Evolutionary conservation across 2,888 invertebrate species (phyloP), one percentile per base, ranked within the genome.

Genomic region (Ischnura elegans): DNA sequence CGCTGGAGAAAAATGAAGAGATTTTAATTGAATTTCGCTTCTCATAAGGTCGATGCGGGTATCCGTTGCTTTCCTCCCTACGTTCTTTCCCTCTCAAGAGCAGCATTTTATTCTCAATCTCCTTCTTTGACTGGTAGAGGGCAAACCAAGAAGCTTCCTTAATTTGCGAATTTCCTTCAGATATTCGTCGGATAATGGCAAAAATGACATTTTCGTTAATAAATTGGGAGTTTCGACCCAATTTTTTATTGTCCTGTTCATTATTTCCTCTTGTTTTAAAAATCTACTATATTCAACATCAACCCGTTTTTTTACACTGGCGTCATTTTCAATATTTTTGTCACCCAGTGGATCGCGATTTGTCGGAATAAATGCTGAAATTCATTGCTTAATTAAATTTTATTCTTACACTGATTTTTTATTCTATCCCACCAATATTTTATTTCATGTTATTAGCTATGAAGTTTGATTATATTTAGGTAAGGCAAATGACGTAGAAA

Each of bases 11-110:
- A 76, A 76, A 76, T 76, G 25, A 25, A 61, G 21, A 76, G 36
- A 76, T 76, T 76, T 76, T 76, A 76, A 76, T 76, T 76, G 76
- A 36, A 76, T 76, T 76, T 76, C 76, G 36, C 76, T 76, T 76
- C 76, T 13, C 76, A 76, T 76, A 36, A 76, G 29, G 5, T 36
- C 36, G 76, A 13, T 16, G 6, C 36, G 36, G 36, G 76, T 76
- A 36, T 76, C 13, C 76, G 36, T 76, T 76, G 76, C 36, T 76
- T 76, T 76, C 10, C 36, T 13, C n/a, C n/a, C n/a, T n/a, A n/a
- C n/a, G n/a, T n/a, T 13, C 76, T 10, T 51, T 1, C 36, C 36
- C 76, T n/a, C 25, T 19, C 36, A 36, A 76, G 36, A 36, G 19
- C 16, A 51, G 51, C 19, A 13, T 19, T 13, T 76, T 36, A 10